Evolutionary conservation across 2,888 invertebrate species (phyloP), one percentile per base, ranked within the genome.

Genomic region (Thelaira solivaga): DNA sequence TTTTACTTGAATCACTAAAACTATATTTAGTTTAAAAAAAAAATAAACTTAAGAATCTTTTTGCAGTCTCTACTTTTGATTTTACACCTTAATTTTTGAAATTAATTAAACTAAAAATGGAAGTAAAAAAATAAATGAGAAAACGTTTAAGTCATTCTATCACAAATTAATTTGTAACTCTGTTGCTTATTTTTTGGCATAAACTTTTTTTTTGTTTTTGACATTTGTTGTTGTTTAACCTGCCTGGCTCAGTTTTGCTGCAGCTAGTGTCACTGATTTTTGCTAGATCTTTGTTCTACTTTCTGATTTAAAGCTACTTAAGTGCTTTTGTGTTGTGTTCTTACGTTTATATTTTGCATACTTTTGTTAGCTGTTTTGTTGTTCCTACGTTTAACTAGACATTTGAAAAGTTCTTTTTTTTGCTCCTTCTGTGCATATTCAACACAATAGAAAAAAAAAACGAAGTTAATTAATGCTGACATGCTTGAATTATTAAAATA

Each of bases 391-490:
- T 71, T 59, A 68, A 71, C 53, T 71, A 65, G 59, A 71, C 65
- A 64, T 59, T 62, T 65, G 62, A 57, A 71, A 64, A n/a, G 41
- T 49, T 20, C 43, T 43, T 18, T 39, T 69, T 31, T 10, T 6
- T 47, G 36, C 59, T 57, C 20, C 31, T 47, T 41, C 22, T 65
- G 49, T 39, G 55, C 24, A 20, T 29, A n/a, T 29, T 13, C 7
- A 51, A 59, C 29, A 72, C 67, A 62, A 72, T 57, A 47, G 49
- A 24, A 59, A 67, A 16, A 64, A 67, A 41, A 20, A 53, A 53
- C 55, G 45, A 59, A 78, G 68, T 73, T 78, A 78, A 78, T 78
- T 73, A 78, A 73, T 73, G 77, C 77, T 78, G 77, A 72, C 64
- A 67, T 62, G 76, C 55, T 62, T 71, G 64, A 69, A 69, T 76